Percentiles rank a stretch among this genome's conserved stretches.
These are phyloP conservation scores for Agriotes lineatus DNA, from an alignment of 2,888 invertebrate genomes.

Conservation along the genomic window DNA sequence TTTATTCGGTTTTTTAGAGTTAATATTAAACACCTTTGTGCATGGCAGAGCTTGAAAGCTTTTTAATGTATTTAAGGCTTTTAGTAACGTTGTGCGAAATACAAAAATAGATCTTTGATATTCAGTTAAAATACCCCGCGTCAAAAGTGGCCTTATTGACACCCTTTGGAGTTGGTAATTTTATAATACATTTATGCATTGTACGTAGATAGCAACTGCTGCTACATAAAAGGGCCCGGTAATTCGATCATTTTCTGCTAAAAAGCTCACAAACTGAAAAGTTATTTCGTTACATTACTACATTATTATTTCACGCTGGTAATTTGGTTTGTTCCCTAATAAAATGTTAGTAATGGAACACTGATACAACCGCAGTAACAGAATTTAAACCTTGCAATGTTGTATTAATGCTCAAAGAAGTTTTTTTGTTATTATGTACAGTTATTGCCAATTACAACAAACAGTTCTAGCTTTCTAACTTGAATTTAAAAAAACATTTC, in stretches of 20 bases:
- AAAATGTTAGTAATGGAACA: too few species aligned
- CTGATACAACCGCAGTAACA: too few species aligned
- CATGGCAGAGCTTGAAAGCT: conserved; percentile 39
- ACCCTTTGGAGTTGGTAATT: conserved; percentile 62
- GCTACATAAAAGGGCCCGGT: conserved; percentile 59
- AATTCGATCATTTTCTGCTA: conserved; percentile 59
- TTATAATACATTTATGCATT: conserved; percentile 62
- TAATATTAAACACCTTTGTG: conserved; percentile 25
- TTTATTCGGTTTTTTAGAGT: conserved; percentile 13
- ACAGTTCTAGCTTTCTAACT: too few species aligned
- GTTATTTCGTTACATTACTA: conserved; percentile 40
- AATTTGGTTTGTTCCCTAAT: not conserved
- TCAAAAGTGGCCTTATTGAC: conserved; percentile 60
- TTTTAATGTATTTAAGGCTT: conserved; percentile 46
- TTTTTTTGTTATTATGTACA: too few species aligned
- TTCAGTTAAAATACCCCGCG: conserved; percentile 51
- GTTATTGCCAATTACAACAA: too few species aligned
- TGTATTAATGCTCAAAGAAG: too few species aligned
- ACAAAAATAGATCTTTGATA: conserved; percentile 48
- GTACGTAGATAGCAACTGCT: conserved; percentile 60
- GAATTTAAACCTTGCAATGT: too few species aligned
- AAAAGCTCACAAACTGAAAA: conserved; percentile 60
- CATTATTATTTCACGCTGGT: conserved; percentile 17
- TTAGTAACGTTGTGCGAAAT: conserved; percentile 45
- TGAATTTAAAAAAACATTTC: too few species aligned